A percentile compares a stretch with the other conserved stretches of the same genome.
Conservation (phyloP, 1,140 invertebrate genomes). For the Sarcophaga bullata region DNA sequence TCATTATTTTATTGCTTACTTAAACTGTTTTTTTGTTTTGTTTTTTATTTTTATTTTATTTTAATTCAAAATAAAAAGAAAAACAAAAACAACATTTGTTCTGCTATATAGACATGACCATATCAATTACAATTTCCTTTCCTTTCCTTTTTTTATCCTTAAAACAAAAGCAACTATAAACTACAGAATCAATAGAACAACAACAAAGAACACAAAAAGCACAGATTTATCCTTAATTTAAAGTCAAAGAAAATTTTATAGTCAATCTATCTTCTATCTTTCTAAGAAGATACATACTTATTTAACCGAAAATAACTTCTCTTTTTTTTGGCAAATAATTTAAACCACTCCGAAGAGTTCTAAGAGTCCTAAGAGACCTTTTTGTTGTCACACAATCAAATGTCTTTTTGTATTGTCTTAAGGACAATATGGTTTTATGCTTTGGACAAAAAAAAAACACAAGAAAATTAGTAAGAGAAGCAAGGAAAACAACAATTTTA, state of each 20-base stretch:
- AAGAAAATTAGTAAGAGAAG: neutral
- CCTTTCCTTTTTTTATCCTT: neutral
- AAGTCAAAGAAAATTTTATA: neutral
- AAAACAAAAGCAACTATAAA: too few species aligned
- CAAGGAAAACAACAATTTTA: neutral
- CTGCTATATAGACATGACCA: neutral
- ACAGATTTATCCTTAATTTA: constrained; percentile 4
- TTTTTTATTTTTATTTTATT: too few species aligned
- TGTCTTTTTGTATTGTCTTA: too few species aligned
- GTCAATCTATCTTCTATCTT: constrained; percentile 4
- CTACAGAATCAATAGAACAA: neutral
- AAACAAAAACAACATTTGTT: too few species aligned
- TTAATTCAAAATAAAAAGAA: too few species aligned
- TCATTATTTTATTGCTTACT: too few species aligned
- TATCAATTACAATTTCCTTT: constrained; percentile 15
- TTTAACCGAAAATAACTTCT: constrained; percentile 17
- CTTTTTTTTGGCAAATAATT: neutral
- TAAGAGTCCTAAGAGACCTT: neutral
- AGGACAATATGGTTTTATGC: neutral
- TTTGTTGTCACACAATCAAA: neutral
- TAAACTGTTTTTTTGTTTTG: too few species aligned
- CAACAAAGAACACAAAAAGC: neutral
- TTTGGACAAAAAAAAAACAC: neutral
- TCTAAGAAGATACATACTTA: neutral
- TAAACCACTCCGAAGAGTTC: constrained; percentile 7